phyloP scores from a whole-genome alignment of 2,888 invertebrate species.

The Allophyes oxyacanthae region DNA sequence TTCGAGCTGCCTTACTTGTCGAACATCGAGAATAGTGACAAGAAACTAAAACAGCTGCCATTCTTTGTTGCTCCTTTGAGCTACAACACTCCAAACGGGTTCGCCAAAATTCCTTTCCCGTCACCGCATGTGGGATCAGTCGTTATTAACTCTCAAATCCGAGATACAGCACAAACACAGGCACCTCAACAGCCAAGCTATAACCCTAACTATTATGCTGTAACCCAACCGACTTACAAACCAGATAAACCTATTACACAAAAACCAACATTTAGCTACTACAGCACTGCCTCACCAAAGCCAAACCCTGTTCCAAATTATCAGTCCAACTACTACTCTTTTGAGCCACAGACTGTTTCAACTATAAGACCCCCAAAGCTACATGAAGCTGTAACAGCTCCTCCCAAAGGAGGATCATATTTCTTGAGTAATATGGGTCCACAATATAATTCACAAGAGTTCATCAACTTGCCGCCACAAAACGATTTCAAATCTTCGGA shows the following conservation, averaged over 20 bases:
- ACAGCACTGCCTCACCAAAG: slow-evolving; percentile 79
- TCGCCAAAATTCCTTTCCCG: slow-evolving; percentile 95
- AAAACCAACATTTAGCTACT: slow-evolving; percentile 81
- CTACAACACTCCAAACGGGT: slow-evolving; percentile 95
- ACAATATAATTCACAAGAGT: slow-evolving; percentile 71
- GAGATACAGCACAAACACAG: slow-evolving; percentile 66
- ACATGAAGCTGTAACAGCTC: slow-evolving; percentile 59
- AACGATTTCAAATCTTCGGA: slow-evolving; percentile 62
- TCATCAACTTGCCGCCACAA: slow-evolving; percentile 65
- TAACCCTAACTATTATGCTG: slow-evolving; percentile 62
- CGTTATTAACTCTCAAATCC: slow-evolving; percentile 90
- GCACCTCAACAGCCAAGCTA: slow-evolving; percentile 43
- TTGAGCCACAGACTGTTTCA: slow-evolving; percentile 81
- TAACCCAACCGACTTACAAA: slow-evolving; percentile 58
- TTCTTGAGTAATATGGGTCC: slow-evolving; percentile 70
- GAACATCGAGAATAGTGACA: slow-evolving; percentile 91
- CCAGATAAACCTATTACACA: slow-evolving; percentile 77
- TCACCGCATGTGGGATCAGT: slow-evolving; percentile 96
- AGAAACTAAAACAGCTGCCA: slow-evolving; percentile 93
- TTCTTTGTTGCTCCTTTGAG: slow-evolving; percentile 96
- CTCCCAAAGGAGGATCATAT: slow-evolving; percentile 73
- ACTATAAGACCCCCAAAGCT: slow-evolving; percentile 71
- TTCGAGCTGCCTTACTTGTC: slow-evolving; percentile 95
- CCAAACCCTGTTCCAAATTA: slow-evolving; percentile 64
- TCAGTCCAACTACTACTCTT: slow-evolving; percentile 79